Evolutionary conservation across 2,888 invertebrate genomes (phyloP).

Genomic region (Anoncus sp.): DNA sequence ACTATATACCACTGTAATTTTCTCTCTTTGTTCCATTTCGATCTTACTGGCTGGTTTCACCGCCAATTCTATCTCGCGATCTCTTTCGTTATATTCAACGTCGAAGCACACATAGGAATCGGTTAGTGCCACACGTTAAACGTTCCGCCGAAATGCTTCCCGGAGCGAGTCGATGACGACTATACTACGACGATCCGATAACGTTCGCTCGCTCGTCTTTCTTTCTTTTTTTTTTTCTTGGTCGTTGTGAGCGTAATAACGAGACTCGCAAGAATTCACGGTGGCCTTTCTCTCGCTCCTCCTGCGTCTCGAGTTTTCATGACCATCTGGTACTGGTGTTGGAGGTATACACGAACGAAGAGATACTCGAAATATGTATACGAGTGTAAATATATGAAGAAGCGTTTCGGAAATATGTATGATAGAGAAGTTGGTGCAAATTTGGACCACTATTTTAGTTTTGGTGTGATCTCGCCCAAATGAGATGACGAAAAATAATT

Average conservation of each 20-base stretch:
- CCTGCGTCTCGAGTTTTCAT: conserved; percentile 6
- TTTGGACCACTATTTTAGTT: too few relatives aligned
- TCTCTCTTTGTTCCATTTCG: conserved; percentile 31
- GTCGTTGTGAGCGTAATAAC: conserved; percentile 17
- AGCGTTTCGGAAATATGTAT: conserved; percentile 5
- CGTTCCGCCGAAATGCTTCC: conserved; percentile 68
- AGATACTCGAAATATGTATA: conserved; percentile 4
- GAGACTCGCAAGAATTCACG: conserved; percentile 30
- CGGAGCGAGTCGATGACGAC: conserved; percentile 68
- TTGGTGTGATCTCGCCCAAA: too few relatives aligned
- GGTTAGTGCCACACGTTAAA: conserved; percentile 74
- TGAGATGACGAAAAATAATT: too few relatives aligned
- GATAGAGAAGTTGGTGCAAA: too few relatives aligned
- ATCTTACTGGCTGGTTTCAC: conserved; percentile 63
- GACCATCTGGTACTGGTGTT: conserved; percentile 4
- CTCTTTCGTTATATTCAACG: conserved; percentile 41
- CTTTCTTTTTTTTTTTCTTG: background rate
- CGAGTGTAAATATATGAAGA: conserved; percentile 20
- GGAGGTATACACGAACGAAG: background rate
- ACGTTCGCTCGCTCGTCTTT: conserved; percentile 55
- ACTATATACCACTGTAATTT: conserved; percentile 45
- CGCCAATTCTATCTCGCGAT: background rate
- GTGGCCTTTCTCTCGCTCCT: conserved; percentile 1
- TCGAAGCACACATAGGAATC: conserved; percentile 37
- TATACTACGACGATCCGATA: conserved; percentile 58